Evolutionary conservation across 2,888 invertebrate genomes (phyloP).

Genomic region (Himalopsyche japonica): DNA sequence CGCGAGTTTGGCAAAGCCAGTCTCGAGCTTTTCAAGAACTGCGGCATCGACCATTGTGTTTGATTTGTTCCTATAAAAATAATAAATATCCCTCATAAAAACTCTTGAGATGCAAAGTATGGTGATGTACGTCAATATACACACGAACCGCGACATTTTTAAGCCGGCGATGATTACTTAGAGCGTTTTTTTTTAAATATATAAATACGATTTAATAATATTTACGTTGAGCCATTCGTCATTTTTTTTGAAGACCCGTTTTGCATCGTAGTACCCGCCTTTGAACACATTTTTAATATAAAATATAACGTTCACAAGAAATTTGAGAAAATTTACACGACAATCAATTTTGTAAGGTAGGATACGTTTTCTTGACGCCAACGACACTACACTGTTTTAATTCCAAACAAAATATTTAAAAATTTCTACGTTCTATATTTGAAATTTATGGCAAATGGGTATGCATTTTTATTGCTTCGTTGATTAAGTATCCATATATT

Average conservation of each 20-base stretch:
- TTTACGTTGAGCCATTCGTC: not conserved
- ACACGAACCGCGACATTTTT: not conserved
- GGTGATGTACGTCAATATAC: not conserved
- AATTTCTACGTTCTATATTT: not conserved
- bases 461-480: too few species aligned
- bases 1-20: constrained; percentile 84
- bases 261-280: not conserved
- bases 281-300: not conserved
- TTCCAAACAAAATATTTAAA: not conserved
- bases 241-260: not conserved
- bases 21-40: constrained; percentile 88
- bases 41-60: constrained; percentile 90
- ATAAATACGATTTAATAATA: not conserved
- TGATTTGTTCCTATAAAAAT: constrained; percentile 67
- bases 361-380: not conserved
- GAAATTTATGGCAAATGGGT: not conserved
- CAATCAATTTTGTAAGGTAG: not conserved
- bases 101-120: constrained; percentile 3
- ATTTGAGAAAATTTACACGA: not conserved
- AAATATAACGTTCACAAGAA: not conserved
- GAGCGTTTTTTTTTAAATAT: not conserved
- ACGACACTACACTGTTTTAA: not conserved
- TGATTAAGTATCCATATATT: too few species aligned
- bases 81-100: constrained; percentile 38
- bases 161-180: too few species aligned